Base-by-base conservation (phyloP, 2,888 invertebrate species). In the Priocnemis perturbator region DNA sequence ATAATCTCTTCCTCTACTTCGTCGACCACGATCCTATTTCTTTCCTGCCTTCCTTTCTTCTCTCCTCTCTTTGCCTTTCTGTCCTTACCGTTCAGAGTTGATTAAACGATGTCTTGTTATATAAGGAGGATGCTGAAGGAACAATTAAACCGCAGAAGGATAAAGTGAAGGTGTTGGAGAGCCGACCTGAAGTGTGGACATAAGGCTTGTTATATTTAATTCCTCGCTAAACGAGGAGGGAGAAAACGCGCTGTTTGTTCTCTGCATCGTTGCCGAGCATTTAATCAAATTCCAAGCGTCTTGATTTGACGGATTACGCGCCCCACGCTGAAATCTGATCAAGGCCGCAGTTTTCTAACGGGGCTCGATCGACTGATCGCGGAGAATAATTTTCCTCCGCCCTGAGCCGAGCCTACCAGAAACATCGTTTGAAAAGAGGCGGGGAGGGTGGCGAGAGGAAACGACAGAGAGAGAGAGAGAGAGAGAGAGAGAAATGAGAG, bases 1-100 rank as follows among this genome's bases (percentile, higher is more conserved):
- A 64, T 75, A 76, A 74, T 79, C 79, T 79, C 70, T 66, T 72
- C 74, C 72, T 72, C 78, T 79, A 73, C 76, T 79, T 72, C 74
- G 77, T 72, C 71, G 72, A 69, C 67, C 58, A 71, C 70, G 66
- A 74, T 79, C 53, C 67, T 73, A 64, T 64, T 58, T 63, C 64
- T 57, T 70, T 58, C 56, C 60, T 63, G 67, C 64, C 47, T 67
- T 63, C 60, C 60, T 63, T 61, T 60, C 44, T 37, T 66, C 57
- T 62, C 65, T 63, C 59, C 64, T 64, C 64, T 60, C 60, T 64
- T 44, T 64, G 53, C 69, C 52, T 64, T n/a, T 50, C 50, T 17
- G 50, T 19, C 17, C 17, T 9, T 17, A 20, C 64, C 21, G 14
- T 67, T 45, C 61, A 74, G 67, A 69, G 61, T 71, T 79, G 58